Evolutionary conservation across 2,797 vertebrate species (phyloP).

Genomic region (Onychomys torridus): DNA sequence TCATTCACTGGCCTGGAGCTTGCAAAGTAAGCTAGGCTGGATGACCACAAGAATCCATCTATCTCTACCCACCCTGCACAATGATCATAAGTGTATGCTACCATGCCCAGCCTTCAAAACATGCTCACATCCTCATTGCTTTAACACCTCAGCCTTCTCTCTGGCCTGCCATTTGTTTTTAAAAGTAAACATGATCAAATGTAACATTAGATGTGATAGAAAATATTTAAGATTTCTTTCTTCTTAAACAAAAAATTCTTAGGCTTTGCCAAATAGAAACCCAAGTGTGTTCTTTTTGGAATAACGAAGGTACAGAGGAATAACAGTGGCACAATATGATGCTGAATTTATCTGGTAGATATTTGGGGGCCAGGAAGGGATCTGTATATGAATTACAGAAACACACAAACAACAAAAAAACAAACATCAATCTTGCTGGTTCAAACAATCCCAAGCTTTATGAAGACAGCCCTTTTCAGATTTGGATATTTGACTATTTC

Average conservation of each 20-base stretch:
- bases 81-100: no score
- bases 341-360: not conserved
- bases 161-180: not conserved
- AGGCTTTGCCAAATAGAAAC: not conserved
- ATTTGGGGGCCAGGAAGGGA: not conserved
- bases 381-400: not conserved
- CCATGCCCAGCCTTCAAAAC: not conserved
- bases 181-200: not conserved
- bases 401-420: not conserved
- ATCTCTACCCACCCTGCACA: no score
- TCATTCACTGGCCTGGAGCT: not conserved
- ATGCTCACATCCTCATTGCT: not conserved
- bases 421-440: not conserved
- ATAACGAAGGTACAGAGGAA: not conserved
- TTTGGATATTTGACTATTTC: not conserved
- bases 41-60: not conserved
- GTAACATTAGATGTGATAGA: not conserved
- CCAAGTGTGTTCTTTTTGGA: not conserved
- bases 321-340: fast-evolving
- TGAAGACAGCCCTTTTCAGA: not conserved
- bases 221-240: not conserved
- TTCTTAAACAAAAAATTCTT: slow-evolving; percentile 22
- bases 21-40: not conserved
- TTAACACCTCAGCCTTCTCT: no score
- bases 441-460: not conserved